Evolutionary conservation across 1,140 invertebrate species (phyloP).

Genomic region (Papilio helenus): DNA sequence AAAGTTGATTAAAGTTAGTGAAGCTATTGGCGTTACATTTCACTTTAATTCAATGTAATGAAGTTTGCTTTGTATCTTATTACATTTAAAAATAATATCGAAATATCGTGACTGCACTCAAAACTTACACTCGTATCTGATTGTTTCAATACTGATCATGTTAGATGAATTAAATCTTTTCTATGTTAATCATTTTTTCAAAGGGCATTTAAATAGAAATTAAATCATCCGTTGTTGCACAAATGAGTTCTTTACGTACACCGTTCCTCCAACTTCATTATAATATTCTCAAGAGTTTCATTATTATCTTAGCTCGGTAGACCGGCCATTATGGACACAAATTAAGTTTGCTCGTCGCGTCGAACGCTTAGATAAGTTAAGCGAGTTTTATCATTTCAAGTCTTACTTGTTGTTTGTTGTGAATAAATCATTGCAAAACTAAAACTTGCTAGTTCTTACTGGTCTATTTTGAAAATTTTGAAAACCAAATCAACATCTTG

Average conservation of each 20-base stretch:
- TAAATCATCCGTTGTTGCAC: background rate
- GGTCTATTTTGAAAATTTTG: background rate
- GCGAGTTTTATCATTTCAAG: background rate
- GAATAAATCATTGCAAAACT: no score
- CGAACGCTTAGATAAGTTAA: background rate
- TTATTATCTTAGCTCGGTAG: background rate
- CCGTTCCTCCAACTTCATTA: background rate
- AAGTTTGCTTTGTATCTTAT: background rate
- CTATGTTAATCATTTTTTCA: background rate
- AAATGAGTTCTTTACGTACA: background rate
- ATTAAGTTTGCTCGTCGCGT: background rate
- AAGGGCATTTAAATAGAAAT: background rate
- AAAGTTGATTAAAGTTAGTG: background rate
- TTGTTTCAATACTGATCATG: no score
- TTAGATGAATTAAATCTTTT: background rate
- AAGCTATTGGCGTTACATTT: background rate
- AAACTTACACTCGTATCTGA: no score
- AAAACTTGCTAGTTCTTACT: background rate
- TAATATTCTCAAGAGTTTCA: slow-evolving; percentile 1
- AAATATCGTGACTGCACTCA: no score
- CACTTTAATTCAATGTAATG: background rate
- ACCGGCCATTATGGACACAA: background rate
- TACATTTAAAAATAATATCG: no score
- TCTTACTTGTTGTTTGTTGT: background rate
- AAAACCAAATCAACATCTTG: background rate